These are phyloP conservation scores for Seriola aureovittata DNA, from an alignment of 2,113 vertebrate species.

Conservation along the genomic window DNA sequence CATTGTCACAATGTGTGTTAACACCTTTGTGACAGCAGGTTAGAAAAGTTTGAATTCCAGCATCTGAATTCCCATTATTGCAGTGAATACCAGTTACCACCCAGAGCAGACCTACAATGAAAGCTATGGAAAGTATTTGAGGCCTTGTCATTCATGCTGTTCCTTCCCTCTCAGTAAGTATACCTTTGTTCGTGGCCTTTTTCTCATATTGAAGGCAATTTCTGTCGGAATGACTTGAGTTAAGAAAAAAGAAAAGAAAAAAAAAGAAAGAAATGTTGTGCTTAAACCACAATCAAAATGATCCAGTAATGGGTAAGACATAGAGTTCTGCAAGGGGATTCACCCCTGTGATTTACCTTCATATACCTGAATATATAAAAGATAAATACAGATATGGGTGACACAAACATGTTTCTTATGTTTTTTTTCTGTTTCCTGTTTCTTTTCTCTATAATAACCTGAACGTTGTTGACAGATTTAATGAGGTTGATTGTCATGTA, in stretches of 20 bases:
- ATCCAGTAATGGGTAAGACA: neutral
- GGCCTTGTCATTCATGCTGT: slow-evolving; percentile 18
- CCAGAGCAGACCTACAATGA: slow-evolving; percentile 5
- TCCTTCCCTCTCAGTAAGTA: slow-evolving; percentile 28
- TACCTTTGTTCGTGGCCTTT: slow-evolving; percentile 9
- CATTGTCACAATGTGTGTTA: slow-evolving; percentile 19
- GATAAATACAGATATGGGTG: neutral
- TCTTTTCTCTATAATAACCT: neutral
- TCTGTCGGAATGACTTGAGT: slow-evolving; percentile 27
- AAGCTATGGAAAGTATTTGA: slow-evolving; percentile 30
- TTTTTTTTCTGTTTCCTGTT: neutral
- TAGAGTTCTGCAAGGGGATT: neutral
- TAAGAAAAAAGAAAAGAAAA: neutral
- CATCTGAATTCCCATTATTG: neutral
- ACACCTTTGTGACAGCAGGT: slow-evolving; percentile 4
- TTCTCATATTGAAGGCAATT: slow-evolving; percentile 43
- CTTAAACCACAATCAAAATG: too few species aligned
- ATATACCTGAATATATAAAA: neutral
- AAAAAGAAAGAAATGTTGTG: neutral
- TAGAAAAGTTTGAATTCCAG: neutral
- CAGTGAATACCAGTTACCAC: neutral
- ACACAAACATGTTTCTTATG: neutral
- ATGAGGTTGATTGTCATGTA: neutral
- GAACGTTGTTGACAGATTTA: neutral
- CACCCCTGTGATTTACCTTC: neutral